Base-by-base conservation (phyloP, 92 coral and sea anemone genomes). In the Galaxea fascicularis region DNA sequence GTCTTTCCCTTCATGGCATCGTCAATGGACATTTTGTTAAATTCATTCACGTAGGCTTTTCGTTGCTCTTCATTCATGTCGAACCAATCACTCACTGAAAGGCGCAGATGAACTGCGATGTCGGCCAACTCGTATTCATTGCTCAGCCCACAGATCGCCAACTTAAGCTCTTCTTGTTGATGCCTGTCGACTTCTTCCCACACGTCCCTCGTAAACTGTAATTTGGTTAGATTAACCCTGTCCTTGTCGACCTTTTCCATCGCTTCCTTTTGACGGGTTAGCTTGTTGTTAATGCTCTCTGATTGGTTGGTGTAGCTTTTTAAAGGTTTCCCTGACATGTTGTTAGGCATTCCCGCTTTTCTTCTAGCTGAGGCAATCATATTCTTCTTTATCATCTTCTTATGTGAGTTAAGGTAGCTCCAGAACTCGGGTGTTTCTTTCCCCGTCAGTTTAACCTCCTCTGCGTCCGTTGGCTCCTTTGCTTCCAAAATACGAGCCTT, bases 171-270 rank as follows among this genome's bases (percentile, higher is more conserved):
- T n/a, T n/a, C n/a, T n/a, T n/a, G n/a, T n/a, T n/a, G n/a, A n/a
- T n/a, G n/a, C n/a, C n/a, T n/a, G n/a, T n/a, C n/a, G n/a, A n/a
- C n/a, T n/a, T n/a, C n/a, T n/a, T n/a, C n/a, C n/a, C n/a, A n/a
- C n/a, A n/a, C 65, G 44, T 88, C 79, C 11, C 4, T 66, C 53
- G 56, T 39, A 59, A 88, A 82, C 79, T 83, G 73, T n/a, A 88
- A 54, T 59, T 88, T 88, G 26, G 88, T 29, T 46, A 88, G 39
- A 29, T 83, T 71, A n/a, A 22, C 66, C 56, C 71, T 79, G 6
- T 77, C 44, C 67, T 88, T 88, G 65, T 83, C 84, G 30, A 76
- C 77, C 26, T 58, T 77, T n/a, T 46, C 60, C 25, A 75, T 26
- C 24, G 91, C 88, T 58, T 88, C 88, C n/a, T n/a, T n/a, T n/a